Evolutionary conservation across 2,888 invertebrate genomes (phyloP), one percentile per base, ranked within the genome.

Genomic region (Eretmocerus hayati): DNA sequence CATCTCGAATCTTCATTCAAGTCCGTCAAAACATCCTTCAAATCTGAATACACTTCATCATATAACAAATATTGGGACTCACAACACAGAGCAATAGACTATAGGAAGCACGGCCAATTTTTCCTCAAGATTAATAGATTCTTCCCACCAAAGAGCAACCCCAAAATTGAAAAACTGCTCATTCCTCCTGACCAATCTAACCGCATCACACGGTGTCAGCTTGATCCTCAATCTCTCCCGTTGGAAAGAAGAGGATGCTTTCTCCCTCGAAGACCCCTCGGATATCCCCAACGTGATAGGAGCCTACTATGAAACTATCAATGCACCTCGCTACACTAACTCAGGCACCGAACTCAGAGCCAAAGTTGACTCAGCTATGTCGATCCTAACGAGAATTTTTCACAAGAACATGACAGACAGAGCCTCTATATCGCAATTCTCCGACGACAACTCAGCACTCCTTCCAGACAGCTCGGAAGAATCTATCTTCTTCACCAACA

Each of bases 401-500:
- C 26, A 11, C 11, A 26, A 11, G 8, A 26, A 26, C 11, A 26
- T 9, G 8, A 26, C 26, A 6, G 11, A 26, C 26, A 11, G 26
- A 6, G 11, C 6, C 6, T 9, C 26, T 11, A 26, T 26, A 26
- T 9, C 26, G 8, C 6, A 6, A 9, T 26, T 26, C 11, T 26
- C 26, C 6, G 26, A 6, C 6, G 11, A 26, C 11, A 26, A 26
- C 26, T 11, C 26, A 9, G 26, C 26, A 11, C 35, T 6, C 8
- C 8, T 16, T 16, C 16, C 31, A 16, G 4, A 18, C 13, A 13
- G 21, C 2, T 2, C 11, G 8, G 26, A 26, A 6, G 11, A 20
- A 2, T 2, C 9, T n/a, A 37, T 44, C 1, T 6, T 38, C 0
- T 55, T 55, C 15, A 42, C 44, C 13, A 49, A 46, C 19, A 13